Conservation (phyloP, 92 coral and sea anemone species). For the Parazoanthus swiftii region DNA sequence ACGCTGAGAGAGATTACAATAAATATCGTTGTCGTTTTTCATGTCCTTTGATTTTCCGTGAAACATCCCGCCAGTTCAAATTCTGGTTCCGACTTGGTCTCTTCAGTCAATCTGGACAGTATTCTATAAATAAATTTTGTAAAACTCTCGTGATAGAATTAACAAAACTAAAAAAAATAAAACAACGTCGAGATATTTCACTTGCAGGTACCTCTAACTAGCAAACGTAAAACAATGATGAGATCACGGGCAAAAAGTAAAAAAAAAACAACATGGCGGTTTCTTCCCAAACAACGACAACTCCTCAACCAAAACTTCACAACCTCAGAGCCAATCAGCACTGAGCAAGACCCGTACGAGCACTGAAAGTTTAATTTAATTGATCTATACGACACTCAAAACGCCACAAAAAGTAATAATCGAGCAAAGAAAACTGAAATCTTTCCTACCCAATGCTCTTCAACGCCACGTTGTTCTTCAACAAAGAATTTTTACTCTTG, state of each 20-base stretch:
- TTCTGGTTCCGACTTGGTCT: too few species aligned
- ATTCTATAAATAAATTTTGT: too few species aligned
- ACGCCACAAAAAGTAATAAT: background rate
- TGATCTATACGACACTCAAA: background rate
- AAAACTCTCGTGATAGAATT: background rate
- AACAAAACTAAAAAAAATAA: background rate
- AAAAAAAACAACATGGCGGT: conserved; percentile 13
- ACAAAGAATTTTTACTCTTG: conserved; percentile 4
- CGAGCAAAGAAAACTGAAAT: background rate
- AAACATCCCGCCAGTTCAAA: too few species aligned
- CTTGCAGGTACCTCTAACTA: background rate
- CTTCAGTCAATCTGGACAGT: too few species aligned
- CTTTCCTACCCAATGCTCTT: background rate
- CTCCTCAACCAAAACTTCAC: background rate
- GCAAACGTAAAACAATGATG: conserved; percentile 9
- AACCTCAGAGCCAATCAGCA: background rate
- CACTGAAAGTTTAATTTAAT: background rate
- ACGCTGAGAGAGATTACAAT: too few species aligned
- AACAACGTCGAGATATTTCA: background rate
- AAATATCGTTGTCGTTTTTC: too few species aligned
- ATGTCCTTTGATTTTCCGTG: too few species aligned
- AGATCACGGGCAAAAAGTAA: conserved; percentile 11
- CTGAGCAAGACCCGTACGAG: background rate
- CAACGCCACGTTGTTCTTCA: conserved; percentile 32
- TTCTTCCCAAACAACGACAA: background rate